Base-by-base conservation (phyloP, 2,113 vertebrate species). In the Apodemus sylvaticus region DNA sequence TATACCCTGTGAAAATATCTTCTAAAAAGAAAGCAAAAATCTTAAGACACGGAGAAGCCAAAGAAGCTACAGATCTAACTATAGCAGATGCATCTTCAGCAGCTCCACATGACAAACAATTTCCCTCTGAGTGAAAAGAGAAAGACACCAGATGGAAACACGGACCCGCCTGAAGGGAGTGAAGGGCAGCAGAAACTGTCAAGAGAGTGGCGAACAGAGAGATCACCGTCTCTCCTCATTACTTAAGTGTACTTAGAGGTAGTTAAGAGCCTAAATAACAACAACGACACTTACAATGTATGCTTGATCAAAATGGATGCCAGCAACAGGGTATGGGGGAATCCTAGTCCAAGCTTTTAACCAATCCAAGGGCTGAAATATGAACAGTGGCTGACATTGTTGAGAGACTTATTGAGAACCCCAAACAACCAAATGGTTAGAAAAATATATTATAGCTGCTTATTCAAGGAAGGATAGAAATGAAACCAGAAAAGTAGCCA, bases 191-290 rank as follows among this genome's bases (percentile, higher is more conserved):
- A 68, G 29, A 92, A 78, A 70, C 39, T 68, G 55, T 85, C 66
- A 81, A 16, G 73, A n/a, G 45, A 10, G 2, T 89, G 66, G 34
- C 91, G 58, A 64, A 91, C 62, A 51, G 64, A 24, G 39, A 62
- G 53, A 34, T 31, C 39, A 10, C 14, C 64, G 77, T 71, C 16
- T 87, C 64, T 82, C 66, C 16, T 87, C 64, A 31, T 36, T 82
- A 77, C 42, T 83, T 90, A 83, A 39, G 51, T 68, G 11, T 45
- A 73, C 74, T 95, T 93, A 87, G 95, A 95, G 60, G 70, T 51
- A 66, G 78, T 19, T 68, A 51, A 68, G 19, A 48, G 29, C 29
- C 76, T 90, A 86, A 70, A 90, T 88, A 94, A 64, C 39, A 88
- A 55, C 31, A 76, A n/a, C 73, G 53, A 48, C 20, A 24, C 58